Conservation (phyloP, 2,888 invertebrate genomes). For the Euzetes globulus region DNA sequence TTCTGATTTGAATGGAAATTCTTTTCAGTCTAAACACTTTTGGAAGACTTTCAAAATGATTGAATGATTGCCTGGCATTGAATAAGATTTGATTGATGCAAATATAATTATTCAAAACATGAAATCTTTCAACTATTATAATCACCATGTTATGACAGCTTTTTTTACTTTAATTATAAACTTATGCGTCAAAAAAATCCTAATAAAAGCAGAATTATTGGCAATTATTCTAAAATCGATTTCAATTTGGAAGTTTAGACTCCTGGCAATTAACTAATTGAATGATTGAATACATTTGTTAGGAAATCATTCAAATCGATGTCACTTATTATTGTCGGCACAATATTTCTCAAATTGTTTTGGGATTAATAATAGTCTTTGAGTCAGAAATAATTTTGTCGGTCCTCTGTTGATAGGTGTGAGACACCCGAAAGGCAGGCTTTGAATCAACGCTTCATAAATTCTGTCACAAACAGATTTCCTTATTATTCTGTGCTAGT, state of each 20-base stretch:
- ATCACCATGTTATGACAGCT: too few relatives aligned
- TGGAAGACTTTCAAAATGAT: too few relatives aligned
- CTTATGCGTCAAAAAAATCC: not conserved
- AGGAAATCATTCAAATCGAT: not conserved
- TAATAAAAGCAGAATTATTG: not conserved
- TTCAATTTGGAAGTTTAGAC: not conserved
- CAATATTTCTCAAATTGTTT: not conserved
- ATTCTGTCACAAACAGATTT: constrained; percentile 17
- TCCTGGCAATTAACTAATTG: not conserved
- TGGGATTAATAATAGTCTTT: not conserved
- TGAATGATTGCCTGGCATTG: too few relatives aligned
- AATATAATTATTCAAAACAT: too few relatives aligned
- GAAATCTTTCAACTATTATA: too few relatives aligned
- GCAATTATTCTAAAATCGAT: not conserved
- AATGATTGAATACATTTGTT: not conserved
- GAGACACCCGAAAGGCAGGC: not conserved
- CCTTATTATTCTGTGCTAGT: not conserved
- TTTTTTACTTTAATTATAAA: not conserved
- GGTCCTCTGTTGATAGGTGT: not conserved
- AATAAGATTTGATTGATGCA: too few relatives aligned
- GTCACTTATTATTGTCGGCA: not conserved
- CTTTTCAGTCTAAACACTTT: too few relatives aligned
- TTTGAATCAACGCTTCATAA: not conserved
- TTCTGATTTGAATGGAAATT: too few relatives aligned
- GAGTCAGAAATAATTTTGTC: not conserved